These are phyloP conservation scores for Baryphthengus martii DNA, from an alignment of 2,113 vertebrate species.

Conservation along the genomic window DNA sequence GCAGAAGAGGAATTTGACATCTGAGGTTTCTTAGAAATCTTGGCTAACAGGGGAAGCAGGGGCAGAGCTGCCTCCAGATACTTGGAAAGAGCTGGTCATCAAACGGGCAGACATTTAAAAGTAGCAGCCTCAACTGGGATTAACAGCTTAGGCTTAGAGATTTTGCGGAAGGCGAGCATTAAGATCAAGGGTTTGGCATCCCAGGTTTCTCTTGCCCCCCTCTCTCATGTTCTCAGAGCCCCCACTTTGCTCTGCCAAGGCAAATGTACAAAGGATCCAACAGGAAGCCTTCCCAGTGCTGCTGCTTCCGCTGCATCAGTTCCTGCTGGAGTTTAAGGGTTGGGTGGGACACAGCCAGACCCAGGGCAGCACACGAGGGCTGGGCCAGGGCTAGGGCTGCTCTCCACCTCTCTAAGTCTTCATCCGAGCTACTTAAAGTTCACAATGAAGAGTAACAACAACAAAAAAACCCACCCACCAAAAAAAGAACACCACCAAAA, in stretches of 20 bases:
- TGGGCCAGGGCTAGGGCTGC: neutral
- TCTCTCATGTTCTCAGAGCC: neutral
- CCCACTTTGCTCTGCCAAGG: neutral
- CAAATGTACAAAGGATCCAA: neutral
- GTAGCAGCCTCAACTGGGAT: neutral
- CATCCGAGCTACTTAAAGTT: neutral
- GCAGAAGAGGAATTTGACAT: neutral
- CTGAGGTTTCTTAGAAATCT: neutral
- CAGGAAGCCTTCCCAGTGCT: neutral
- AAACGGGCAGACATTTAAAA: fast-evolving
- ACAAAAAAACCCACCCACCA: neutral
- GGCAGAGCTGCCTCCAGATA: neutral
- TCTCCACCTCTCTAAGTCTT: neutral
- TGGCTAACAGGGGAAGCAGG: neutral
- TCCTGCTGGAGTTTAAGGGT: neutral
- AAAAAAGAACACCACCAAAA: neutral
- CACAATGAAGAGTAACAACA: neutral
- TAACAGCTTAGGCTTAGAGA: fast-evolving
- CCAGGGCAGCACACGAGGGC: neutral
- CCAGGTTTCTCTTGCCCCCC: fast-evolving
- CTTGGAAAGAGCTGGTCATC: neutral
- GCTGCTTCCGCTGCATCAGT: constrained; percentile 20
- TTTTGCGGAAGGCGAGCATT: neutral
- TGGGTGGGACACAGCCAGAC: neutral
- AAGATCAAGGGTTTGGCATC: neutral